Base-by-base conservation (phyloP, 2,888 invertebrate species). In the Acrobasis suavella region DNA sequence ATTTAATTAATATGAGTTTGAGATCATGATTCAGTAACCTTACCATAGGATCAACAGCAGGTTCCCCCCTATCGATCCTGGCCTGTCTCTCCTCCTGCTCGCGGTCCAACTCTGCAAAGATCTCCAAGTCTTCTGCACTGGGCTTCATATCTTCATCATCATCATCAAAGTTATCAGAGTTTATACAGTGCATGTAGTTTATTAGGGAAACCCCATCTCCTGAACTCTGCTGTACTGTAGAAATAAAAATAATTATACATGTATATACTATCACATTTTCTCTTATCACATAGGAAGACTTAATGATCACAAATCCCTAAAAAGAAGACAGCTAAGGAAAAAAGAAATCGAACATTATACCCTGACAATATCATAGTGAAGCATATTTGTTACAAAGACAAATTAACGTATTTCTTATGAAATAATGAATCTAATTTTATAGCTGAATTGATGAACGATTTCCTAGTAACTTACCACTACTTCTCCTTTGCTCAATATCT, bases 31-130 rank as follows among this genome's bases (percentile, higher is more conserved):
- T n/a, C 5, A 22, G 22, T 22, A 22, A 22, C 22, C 70, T 69
- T 66, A 87, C 91, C 90, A 89, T 88, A 7, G 91, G 90, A 67
- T 91, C 90, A 10, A 91, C 83, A 58, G 90, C 80, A 0, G 90
- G 87, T 60, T 90, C 89, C 32, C 91, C 91, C n/a, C 89, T 79
- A 2, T 83, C 87, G 14, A 91, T 83, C 69, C 91, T 85, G 1
- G 88, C 89, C 58, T 90, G 82, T 32, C 88, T 73, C 63, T 91
- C 89, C 14, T 69, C 68, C 66, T 85, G 80, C 16, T 91, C 90
- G 22, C 75, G 69, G 6, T 91, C 90, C 42, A 92, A 64, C 50
- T 91, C 91, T 0, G 81, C 86, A 42, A 92, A 89, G 66, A 92
- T 86, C 71, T 91, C 90, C 65, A 89, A 39, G 49, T 92, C 91